Evolutionary conservation across 1,140 invertebrate genomes (phyloP).

Genomic region (Hydropsyche tenuis): DNA sequence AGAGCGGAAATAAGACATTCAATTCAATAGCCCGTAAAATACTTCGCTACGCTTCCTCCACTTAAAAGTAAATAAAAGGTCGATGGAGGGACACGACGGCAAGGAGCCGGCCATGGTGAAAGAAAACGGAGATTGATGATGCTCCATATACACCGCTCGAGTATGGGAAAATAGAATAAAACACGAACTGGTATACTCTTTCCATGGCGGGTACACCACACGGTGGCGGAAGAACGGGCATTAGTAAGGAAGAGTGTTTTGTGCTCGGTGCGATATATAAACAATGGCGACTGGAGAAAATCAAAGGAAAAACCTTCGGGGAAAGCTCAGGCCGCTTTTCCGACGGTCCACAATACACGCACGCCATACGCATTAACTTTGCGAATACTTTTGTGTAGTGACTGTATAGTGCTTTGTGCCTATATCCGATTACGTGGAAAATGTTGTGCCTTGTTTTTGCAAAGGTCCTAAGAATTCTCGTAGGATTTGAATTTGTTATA

Average conservation of each 20-base stretch:
- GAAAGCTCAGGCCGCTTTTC: no score
- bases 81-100: slow-evolving; percentile 14
- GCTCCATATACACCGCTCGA: slow-evolving; percentile 19
- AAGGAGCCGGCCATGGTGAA: slow-evolving; percentile 26
- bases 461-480: no score
- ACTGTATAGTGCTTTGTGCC: no score
- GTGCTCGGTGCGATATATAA: slow-evolving; percentile 16
- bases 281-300: slow-evolving; percentile 30
- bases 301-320: slow-evolving; percentile 4
- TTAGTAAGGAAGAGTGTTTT: slow-evolving; percentile 18
- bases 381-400: no score
- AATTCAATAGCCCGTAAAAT: slow-evolving; percentile 44
- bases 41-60: slow-evolving; percentile 38
- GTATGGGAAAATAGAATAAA: slow-evolving; percentile 36
- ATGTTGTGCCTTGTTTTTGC: no score
- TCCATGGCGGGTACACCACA: not conserved
- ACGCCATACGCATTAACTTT: no score
- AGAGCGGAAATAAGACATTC: slow-evolving; percentile 40
- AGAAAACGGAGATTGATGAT: slow-evolving; percentile 41
- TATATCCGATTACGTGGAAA: no score
- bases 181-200: slow-evolving; percentile 8
- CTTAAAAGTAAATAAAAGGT: slow-evolving; percentile 46
- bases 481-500: no score
- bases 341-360: no score
- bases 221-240: slow-evolving; percentile 19